A percentile compares a stretch with the other conserved stretches of the same genome.
Evolutionary conservation across 2,797 vertebrate genomes (phyloP).

Genomic region (Cheracebus regulus): DNA sequence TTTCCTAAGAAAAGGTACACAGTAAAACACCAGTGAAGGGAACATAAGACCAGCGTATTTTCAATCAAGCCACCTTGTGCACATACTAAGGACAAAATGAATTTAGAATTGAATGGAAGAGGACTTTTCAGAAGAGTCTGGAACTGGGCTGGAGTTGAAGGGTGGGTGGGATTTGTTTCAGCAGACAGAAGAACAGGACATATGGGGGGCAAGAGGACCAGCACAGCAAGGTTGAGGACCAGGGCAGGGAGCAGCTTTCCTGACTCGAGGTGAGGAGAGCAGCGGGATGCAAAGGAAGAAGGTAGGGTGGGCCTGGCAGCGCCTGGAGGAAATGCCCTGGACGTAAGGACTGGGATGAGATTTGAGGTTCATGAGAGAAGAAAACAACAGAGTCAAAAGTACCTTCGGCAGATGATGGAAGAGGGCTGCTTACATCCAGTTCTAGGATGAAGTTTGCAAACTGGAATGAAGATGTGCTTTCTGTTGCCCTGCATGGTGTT

Average conservation of each 20-base stretch:
- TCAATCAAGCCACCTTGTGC: neutral
- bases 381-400: neutral
- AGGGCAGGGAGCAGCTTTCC: neutral
- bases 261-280: neutral
- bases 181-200: neutral
- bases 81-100: neutral
- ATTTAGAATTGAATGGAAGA: neutral
- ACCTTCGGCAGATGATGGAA: neutral
- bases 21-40: neutral
- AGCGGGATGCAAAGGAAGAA: neutral
- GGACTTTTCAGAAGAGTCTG: neutral
- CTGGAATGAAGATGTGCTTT: neutral
- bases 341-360: neutral
- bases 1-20: neutral
- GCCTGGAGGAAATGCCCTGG: rapidly evolving
- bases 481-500: rapidly evolving
- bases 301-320: rapidly evolving
- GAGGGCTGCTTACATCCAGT: neutral
- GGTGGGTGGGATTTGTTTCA: too few species aligned
- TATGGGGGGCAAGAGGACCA: neutral
- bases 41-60: neutral
- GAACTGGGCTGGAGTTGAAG: neutral
- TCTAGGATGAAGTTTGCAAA: neutral
- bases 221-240: neutral
- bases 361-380: neutral